phyloP scores from a whole-genome alignment of 2,113 vertebrate genomes.

The Lophochroa leadbeateri region DNA sequence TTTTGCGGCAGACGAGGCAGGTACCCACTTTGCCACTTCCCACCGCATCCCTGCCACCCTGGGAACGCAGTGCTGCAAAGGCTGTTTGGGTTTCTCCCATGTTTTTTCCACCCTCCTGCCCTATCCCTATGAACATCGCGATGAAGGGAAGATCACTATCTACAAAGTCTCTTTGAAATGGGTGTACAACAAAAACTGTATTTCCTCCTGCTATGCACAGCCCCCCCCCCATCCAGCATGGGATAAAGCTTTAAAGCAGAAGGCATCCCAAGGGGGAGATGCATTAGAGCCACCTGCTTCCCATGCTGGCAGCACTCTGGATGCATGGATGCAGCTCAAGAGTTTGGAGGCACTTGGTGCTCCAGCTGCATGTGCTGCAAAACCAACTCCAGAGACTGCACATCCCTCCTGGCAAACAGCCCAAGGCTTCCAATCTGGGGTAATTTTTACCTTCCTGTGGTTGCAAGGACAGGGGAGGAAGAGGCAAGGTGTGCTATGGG shows the following conservation, averaged over 20 bases:
- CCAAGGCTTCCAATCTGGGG: not conserved
- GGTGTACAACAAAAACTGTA: rapidly evolving
- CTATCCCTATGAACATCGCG: rapidly evolving
- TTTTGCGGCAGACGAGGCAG: not conserved
- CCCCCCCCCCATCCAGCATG: not conserved
- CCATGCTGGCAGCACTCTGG: rapidly evolving
- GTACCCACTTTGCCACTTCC: not conserved
- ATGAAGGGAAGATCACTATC: not conserved
- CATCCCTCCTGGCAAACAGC: not conserved
- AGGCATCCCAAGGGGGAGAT: rapidly evolving
- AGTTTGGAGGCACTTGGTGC: not conserved
- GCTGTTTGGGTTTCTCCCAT: not conserved
- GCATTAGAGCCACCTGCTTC: rapidly evolving
- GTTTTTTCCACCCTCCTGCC: not conserved
- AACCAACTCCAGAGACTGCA: rapidly evolving
- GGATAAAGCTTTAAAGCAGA: not conserved
- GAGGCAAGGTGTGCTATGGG: not conserved
- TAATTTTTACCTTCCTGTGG: not conserved
- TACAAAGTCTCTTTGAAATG: not conserved
- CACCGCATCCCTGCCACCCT: not conserved
- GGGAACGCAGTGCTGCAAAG: rapidly evolving
- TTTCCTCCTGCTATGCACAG: not conserved
- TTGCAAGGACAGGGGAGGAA: not conserved
- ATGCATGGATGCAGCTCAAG: rapidly evolving
- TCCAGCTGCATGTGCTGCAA: not conserved